Conservation (phyloP, 2,888 invertebrate species). For the Sesamia inferens region DNA sequence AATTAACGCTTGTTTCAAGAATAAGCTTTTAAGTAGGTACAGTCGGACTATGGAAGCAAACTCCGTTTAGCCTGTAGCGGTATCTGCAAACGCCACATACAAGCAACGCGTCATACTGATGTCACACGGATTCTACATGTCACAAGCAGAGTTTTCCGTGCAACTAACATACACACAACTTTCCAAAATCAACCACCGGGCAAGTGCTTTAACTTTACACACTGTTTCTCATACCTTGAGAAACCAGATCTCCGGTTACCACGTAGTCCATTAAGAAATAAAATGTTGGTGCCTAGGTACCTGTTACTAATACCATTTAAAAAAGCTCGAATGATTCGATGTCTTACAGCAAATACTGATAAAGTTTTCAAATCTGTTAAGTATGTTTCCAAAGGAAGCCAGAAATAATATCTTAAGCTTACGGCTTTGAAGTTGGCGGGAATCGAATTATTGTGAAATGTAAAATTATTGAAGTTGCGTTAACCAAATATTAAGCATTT, state of each 20-base stretch:
- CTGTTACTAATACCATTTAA: conserved; percentile 36
- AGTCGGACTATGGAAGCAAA: background rate
- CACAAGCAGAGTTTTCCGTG: too few relatives aligned
- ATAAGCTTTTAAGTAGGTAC: background rate
- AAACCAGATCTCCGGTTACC: background rate
- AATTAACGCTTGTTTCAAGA: background rate
- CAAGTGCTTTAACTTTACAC: too few relatives aligned
- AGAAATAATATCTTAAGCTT: conserved; percentile 50
- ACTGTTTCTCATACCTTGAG: too few relatives aligned
- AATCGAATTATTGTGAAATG: background rate
- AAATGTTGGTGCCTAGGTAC: background rate
- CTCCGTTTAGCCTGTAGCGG: background rate
- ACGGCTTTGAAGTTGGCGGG: conserved; percentile 51
- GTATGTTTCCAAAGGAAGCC: conserved; percentile 61
- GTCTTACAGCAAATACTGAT: conserved; percentile 50
- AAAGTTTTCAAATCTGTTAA: conserved; percentile 72
- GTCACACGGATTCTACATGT: too few relatives aligned
- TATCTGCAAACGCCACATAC: background rate
- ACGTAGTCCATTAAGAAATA: conserved; percentile 5
- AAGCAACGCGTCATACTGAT: too few relatives aligned
- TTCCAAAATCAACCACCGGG: too few relatives aligned
- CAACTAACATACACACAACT: too few relatives aligned
- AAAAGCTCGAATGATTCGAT: conserved; percentile 48
- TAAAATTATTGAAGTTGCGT: background rate
- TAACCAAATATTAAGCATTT: background rate